Conservation (phyloP, 2,113 vertebrate genomes). For the Hyla sarda region DNA sequence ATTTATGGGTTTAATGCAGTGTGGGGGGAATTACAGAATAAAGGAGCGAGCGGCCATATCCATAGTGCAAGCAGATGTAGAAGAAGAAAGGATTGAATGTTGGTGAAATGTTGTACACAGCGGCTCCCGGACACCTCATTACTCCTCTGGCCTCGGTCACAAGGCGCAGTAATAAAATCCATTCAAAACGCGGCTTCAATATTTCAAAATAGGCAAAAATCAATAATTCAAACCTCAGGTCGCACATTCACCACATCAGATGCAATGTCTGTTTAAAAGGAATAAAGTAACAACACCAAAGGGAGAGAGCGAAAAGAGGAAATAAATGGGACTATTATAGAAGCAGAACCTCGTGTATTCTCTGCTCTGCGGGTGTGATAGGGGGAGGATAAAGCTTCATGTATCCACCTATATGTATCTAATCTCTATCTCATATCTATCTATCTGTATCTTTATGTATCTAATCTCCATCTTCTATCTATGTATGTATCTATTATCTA, state of each 20-base stretch:
- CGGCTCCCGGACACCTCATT: constrained; percentile 78
- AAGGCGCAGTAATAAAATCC: constrained; percentile 77
- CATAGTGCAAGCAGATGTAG: constrained; percentile 70
- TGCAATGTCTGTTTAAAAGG: constrained; percentile 77
- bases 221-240: constrained; percentile 84
- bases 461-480: no score
- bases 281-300: constrained; percentile 77
- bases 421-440: no score
- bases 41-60: constrained; percentile 68
- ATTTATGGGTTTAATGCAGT: neutral
- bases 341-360: neutral
- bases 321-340: constrained; percentile 61
- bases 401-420: no score
- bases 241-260: constrained; percentile 78
- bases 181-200: constrained; percentile 83
- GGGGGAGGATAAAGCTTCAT: neutral
- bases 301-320: constrained; percentile 71
- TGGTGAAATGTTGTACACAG: constrained; percentile 68
- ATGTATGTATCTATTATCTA: no score
- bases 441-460: no score
- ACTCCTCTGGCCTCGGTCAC: constrained; percentile 73
- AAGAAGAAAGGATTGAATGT: constrained; percentile 68
- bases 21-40: neutral
- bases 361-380: no score
- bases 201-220: constrained; percentile 75